These are phyloP conservation scores for Eueremaeus valkanovi DNA, from an alignment of 2,888 invertebrate species.

Conservation along the genomic window DNA sequence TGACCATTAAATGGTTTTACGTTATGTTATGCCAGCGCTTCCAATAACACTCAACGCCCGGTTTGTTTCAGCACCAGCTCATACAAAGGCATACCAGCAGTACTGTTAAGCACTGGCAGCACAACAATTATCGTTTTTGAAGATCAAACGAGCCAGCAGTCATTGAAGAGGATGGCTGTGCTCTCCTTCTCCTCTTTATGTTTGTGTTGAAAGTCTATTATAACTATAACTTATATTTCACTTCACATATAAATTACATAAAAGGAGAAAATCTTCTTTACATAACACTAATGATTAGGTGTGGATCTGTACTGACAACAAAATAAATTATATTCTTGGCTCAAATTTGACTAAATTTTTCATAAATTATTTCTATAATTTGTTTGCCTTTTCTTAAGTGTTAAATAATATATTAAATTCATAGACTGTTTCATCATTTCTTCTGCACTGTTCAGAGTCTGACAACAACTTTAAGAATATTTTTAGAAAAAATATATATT, in stretches of 20 bases:
- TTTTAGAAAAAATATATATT: too few species aligned
- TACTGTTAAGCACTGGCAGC: not conserved
- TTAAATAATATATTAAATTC: not conserved
- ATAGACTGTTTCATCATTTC: not conserved
- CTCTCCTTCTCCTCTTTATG: not conserved
- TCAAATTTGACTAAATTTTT: constrained; percentile 13
- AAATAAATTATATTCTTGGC: not conserved
- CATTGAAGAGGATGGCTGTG: constrained; percentile 20
- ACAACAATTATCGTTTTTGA: constrained; percentile 1
- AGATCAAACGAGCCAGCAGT: constrained; percentile 15
- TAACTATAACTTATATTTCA: not conserved
- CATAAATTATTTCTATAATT: not conserved
- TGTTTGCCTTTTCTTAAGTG: not conserved
- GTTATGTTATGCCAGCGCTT: not conserved
- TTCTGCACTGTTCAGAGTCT: not conserved
- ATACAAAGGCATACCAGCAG: too few species aligned
- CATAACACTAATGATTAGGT: constrained; percentile 23
- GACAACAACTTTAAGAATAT: not conserved
- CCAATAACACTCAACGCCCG: constrained; percentile 29
- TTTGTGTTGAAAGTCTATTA: not conserved
- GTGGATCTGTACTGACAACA: not conserved
- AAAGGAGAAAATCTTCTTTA: not conserved
- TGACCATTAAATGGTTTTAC: constrained; percentile 20
- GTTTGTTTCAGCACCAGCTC: not conserved
- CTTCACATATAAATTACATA: not conserved